Percentiles rank a stretch among this genome's conserved stretches.
Conservation (phyloP, 2,888 invertebrate genomes). For the Carterocephalus palaemon region DNA sequence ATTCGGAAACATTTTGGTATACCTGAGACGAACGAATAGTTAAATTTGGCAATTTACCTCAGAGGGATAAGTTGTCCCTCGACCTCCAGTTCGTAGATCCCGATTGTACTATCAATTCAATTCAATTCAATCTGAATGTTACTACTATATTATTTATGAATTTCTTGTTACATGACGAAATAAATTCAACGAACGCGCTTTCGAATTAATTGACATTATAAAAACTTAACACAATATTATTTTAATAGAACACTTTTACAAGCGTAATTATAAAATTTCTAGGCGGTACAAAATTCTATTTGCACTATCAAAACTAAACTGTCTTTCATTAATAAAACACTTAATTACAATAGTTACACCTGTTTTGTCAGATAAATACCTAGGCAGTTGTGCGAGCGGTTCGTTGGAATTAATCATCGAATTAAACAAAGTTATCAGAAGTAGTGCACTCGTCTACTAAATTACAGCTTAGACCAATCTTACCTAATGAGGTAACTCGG, state of each 20-base stretch:
- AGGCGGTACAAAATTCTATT: constrained; percentile 22
- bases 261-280: constrained; percentile 21
- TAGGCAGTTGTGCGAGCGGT: constrained; percentile 1
- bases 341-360: constrained; percentile 18
- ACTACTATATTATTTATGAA: constrained; percentile 9
- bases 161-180: constrained; percentile 15
- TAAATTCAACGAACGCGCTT: constrained; percentile 7
- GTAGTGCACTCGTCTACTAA: constrained; percentile 61
- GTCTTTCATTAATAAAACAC: constrained; percentile 19
- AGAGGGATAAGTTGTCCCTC: constrained; percentile 40
- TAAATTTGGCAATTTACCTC: constrained; percentile 70
- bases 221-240: no score
- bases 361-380: constrained; percentile 17
- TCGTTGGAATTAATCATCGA: constrained; percentile 46
- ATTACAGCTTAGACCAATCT: constrained; percentile 67
- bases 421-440: constrained; percentile 43
- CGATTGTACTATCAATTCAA: no score
- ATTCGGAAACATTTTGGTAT: constrained; percentile 78
- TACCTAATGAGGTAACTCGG: constrained; percentile 76
- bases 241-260: constrained; percentile 20
- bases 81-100: constrained; percentile 43
- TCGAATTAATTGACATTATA: not conserved
- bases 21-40: constrained; percentile 64
- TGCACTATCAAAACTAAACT: constrained; percentile 18
- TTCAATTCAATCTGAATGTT: constrained; percentile 32